A percentile compares a stretch with the other conserved stretches of the same genome.
These are phyloP conservation scores for Galerucella nymphaeae DNA, from an alignment of 2,888 invertebrate species.

Conservation along the genomic window DNA sequence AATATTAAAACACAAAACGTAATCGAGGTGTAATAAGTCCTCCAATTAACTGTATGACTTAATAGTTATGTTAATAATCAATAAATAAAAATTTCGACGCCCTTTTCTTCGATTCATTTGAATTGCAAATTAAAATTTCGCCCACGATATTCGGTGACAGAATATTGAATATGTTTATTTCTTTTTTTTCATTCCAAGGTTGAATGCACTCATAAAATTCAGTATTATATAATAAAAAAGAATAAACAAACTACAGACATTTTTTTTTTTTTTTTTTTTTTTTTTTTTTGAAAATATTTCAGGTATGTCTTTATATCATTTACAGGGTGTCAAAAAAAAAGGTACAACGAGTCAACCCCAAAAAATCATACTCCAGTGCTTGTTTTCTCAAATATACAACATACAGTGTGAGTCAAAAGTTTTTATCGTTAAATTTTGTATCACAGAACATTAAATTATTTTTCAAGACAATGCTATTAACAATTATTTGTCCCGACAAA, in stretches of 20 bases:
- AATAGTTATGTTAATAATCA: slow-evolving; percentile 25
- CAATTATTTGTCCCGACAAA: neutral
- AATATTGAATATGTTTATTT: neutral
- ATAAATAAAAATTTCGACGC: slow-evolving; percentile 25
- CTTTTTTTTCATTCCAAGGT: neutral
- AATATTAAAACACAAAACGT: neutral
- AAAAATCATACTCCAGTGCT: no score
- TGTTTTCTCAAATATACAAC: no score
- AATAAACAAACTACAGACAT: neutral
- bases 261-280: neutral
- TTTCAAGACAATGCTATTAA: neutral
- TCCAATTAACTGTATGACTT: slow-evolving; percentile 21
- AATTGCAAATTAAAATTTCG: slow-evolving; percentile 21
- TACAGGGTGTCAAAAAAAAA: neutral
- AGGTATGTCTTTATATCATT: neutral
- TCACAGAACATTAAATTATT: no score
- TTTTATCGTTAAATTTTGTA: no score
- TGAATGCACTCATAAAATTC: slow-evolving; percentile 5
- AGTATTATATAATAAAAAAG: neutral
- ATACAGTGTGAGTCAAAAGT: no score
- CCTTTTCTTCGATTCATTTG: slow-evolving; percentile 19
- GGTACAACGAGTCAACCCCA: no score
- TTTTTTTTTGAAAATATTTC: neutral
- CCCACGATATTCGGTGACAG: slow-evolving; percentile 9
- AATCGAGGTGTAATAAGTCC: slow-evolving; percentile 23